Conservation (phyloP, 2,113 vertebrate species). For the Pseudolaguvia tuberculata region DNA sequence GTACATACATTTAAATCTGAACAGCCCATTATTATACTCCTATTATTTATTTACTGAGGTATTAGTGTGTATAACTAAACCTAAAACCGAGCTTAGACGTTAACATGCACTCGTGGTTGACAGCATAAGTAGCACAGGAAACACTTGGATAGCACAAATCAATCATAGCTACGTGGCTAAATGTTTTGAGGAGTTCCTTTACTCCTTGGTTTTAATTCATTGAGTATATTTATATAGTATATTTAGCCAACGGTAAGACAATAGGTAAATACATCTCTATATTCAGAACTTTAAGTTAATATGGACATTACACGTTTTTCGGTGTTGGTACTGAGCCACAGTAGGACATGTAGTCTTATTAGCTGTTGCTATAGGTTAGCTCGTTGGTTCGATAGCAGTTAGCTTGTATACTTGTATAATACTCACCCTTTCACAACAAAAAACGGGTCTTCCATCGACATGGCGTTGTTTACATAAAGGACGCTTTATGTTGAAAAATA, state of each 20-base stretch:
- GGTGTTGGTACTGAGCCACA: neutral
- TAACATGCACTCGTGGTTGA: neutral
- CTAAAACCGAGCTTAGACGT: neutral
- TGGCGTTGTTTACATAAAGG: constrained; percentile 53
- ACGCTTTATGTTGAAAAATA: constrained; percentile 12
- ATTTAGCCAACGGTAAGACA: neutral
- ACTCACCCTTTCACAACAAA: constrained; percentile 97
- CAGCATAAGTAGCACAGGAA: neutral
- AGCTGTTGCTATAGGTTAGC: neutral
- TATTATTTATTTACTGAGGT: neutral
- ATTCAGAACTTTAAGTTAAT: neutral
- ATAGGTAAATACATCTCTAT: neutral
- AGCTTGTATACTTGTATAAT: neutral
- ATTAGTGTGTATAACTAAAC: neutral
- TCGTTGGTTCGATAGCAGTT: neutral
- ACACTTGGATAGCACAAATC: neutral
- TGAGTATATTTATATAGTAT: too few relatives aligned
- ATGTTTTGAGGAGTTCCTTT: neutral
- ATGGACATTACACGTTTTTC: neutral
- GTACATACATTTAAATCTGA: neutral
- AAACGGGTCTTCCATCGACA: constrained; percentile 98
- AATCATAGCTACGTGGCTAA: neutral
- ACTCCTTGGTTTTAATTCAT: neutral
- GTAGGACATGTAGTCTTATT: neutral
- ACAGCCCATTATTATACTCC: neutral